A percentile compares a stretch with the other conserved stretches of the same genome.
These are phyloP conservation scores for Drosophila repletoides DNA, from an alignment of 1,140 invertebrate species.

Conservation along the genomic window DNA sequence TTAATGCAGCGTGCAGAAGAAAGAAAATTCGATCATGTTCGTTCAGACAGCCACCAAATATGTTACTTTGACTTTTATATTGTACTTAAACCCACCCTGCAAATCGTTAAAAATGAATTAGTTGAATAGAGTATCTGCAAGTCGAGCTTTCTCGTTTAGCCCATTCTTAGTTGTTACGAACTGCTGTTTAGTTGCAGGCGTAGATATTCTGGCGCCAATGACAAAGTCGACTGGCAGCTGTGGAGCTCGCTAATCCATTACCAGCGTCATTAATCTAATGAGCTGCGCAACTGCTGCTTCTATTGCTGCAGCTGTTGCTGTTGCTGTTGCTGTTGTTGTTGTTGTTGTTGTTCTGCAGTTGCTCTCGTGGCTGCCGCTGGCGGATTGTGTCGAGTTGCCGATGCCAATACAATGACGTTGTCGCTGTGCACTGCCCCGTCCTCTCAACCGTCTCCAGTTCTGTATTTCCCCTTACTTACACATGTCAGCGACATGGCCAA, in stretches of 20 bases:
- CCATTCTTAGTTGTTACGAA: no score
- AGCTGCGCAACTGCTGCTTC: conserved; percentile 41
- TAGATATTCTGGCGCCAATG: conserved; percentile 57
- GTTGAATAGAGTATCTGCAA: no score
- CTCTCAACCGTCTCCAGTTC: no score
- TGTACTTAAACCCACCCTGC: no score
- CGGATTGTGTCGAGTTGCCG: conserved; percentile 53
- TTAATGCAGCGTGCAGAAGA: no score
- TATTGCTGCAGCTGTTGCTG: conserved; percentile 9
- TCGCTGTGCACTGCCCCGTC: conserved; percentile 29
- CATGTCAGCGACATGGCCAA: conserved; percentile 53
- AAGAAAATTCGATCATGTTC: no score
- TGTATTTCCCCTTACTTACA: conserved; percentile 57
- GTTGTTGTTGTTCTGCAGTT: conserved; percentile 8
- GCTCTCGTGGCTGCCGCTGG: conserved; percentile 33
- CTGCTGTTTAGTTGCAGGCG: conserved; percentile 57
- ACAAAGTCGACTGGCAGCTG: conserved; percentile 57
- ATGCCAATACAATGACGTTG: conserved; percentile 19
- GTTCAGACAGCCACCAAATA: no score
- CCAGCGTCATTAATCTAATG: conserved; percentile 79
- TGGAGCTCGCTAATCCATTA: conserved; percentile 74
- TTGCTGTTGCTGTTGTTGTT: conserved; percentile 4
- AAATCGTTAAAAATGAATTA: no score
- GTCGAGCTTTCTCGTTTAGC: no score
- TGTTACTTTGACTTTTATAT: no score